Evolutionary conservation across 2,888 invertebrate genomes (phyloP), one percentile per base, ranked within the genome.

Genomic region (Hypomecis atomaria): DNA sequence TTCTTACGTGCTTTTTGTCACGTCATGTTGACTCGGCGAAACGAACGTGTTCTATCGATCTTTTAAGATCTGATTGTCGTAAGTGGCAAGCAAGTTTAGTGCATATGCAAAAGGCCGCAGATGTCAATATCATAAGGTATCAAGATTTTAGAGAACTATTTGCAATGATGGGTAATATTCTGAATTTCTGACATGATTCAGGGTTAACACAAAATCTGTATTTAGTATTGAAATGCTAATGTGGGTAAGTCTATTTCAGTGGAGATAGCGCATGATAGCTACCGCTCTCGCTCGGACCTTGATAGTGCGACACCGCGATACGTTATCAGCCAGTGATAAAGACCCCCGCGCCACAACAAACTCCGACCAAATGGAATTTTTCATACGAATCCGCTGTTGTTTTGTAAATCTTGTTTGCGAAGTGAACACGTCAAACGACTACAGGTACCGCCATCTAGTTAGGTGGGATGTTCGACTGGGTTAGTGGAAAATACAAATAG

Each of bases 311-410:
- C 74, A 67, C 75, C 70, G 71, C 75, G 84, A 84, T 80, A 82
- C 72, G 63, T 79, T 85, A 84, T 84, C 85, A 80, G 72, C 71
- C 70, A 65, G 69, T 70, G 82, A 81, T 83, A 79, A 75, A 76
- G 76, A 80, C 77, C 77, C 76, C 74, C 77, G 79, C 79, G 74
- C 72, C 81, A 83, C 63, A 78, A 82, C 78, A 79, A 78, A 78
- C 75, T 66, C 62, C 62, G 47, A 50, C 66, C 55, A 67, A 67
- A 71, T 67, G 67, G 64, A 72, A 65, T 71, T 69, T 68, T 73
- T 70, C 53, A 58, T 44, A 49, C 34, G 43, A 57, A 34, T 6
- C 9, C 50, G 44, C 36, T 23, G 42, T 49, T 60, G 57, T 57
- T 60, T 60, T 48, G 11, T 57, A 45, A 11, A 23, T 34, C 42